These are phyloP conservation scores for Danio kyathit DNA, from an alignment of 2,797 vertebrate genomes.

Conservation along the genomic window DNA sequence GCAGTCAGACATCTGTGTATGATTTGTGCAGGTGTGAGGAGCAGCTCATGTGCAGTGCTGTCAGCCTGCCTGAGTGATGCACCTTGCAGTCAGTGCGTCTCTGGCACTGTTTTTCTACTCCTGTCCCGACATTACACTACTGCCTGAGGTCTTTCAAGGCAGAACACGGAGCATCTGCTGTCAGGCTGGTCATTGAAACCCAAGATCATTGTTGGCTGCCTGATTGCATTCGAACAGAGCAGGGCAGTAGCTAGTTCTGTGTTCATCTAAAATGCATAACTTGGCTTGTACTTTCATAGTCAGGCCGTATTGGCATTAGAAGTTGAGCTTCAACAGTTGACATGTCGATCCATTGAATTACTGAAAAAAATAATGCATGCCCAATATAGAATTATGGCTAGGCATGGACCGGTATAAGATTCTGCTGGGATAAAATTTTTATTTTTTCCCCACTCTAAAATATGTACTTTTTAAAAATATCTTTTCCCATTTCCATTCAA, in stretches of 20 bases:
- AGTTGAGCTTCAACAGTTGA: neutral
- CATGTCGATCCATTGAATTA: no score
- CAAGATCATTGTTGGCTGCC: neutral
- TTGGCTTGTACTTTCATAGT: neutral
- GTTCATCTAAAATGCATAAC: neutral
- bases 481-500: no score
- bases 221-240: neutral
- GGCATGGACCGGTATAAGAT: no score
- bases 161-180: neutral
- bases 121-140: neutral
- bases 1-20: constrained; percentile 29
- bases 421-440: no score
- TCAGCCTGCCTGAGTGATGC: constrained; percentile 44
- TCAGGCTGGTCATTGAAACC: neutral
- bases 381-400: no score
- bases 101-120: neutral
- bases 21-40: constrained; percentile 26
- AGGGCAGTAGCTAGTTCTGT: neutral
- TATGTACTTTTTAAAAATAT: no score
- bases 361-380: no score
- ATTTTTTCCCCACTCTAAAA: no score
- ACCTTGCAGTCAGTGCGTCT: neutral
- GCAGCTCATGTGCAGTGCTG: constrained; percentile 1
- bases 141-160: neutral
- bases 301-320: neutral